Base-by-base conservation (phyloP, 2,888 invertebrate species). In the Candidula unifasciata region DNA sequence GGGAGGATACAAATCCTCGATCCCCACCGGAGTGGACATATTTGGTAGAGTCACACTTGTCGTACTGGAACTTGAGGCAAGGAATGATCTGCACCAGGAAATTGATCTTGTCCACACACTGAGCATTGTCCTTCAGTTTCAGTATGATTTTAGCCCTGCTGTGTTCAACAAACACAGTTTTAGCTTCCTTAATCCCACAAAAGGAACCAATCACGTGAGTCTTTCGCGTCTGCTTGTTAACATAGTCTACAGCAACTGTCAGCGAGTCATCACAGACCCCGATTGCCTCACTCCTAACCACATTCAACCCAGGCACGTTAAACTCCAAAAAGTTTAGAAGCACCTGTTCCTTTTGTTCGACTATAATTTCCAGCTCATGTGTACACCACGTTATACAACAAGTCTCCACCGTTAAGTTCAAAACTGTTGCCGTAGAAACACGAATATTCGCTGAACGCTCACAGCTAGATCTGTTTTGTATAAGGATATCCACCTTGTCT, bases 121-220 rank as follows among this genome's bases (percentile, higher is more conserved):
- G 82, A 1, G 21, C 60, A 52, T 82, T 82, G 77, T 76, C 77
- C n/a, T 60, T 30, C n/a, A 82, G 44, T 0, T 35, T 35, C 5
- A 82, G 57, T 6, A 52, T 30, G n/a, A 82, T 68, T 13, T 54
- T 82, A 21, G 57, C 77, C 27, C 66, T 68, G 57, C 35, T 66
- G 82, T 68, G 18, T 27, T 82, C 82, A 3, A 68, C 77, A 33
- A 77, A 68, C 3, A 77, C 54, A 21, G 76, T 33, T n/a, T 76
- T 82, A 1, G 82, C 77, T n/a, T 44, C 35, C 27, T 82, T 82
- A 52, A 82, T 82, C 8, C 82, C 82, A 77, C 82, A 82, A 44
- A 68, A 82, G 54, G 76, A 68, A 35, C 82, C 77, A 2, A 82
- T 30, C 27, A 57, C 35, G 24, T 74, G 64, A 5, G 64, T 21